phyloP scores from a whole-genome alignment of 2,888 invertebrate species.

The Plagiodera versicolora region DNA sequence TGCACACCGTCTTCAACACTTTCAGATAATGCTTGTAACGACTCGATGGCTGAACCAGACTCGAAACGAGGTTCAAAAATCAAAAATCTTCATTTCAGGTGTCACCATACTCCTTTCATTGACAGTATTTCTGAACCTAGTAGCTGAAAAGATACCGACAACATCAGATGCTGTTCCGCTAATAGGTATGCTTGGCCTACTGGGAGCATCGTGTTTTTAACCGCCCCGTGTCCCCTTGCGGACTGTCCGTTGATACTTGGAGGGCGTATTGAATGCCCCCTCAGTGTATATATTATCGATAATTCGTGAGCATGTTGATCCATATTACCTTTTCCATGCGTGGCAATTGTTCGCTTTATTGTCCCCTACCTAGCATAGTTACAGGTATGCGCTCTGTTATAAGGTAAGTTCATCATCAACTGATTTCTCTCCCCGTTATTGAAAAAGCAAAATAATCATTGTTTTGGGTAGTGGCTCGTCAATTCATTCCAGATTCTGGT shows the following conservation, averaged over 20 bases:
- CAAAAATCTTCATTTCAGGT: constrained; percentile 68
- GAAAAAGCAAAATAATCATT: not conserved
- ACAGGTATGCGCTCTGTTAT: not conserved
- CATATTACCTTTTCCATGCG: constrained; percentile 25
- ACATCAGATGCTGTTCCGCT: constrained; percentile 81
- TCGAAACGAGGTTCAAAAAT: constrained; percentile 46
- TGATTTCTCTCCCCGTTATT: not conserved
- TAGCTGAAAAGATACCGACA: constrained; percentile 94
- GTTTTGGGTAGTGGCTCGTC: no score
- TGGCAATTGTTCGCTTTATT: constrained; percentile 19
- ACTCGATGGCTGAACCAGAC: not conserved
- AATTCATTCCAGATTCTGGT: no score
- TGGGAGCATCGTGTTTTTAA: constrained; percentile 56
- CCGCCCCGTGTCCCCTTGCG: constrained; percentile 53
- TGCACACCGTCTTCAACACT: constrained; percentile 16
- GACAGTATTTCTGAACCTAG: constrained; percentile 97
- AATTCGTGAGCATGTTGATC: constrained; percentile 37
- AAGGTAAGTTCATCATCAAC: not conserved
- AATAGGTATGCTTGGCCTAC: constrained; percentile 66
- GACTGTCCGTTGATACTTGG: constrained; percentile 59
- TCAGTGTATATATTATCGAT: constrained; percentile 23
- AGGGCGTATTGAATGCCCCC: constrained; percentile 44
- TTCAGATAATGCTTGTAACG: constrained; percentile 16
- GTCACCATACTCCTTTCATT: constrained; percentile 95
- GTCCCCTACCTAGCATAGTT: constrained; percentile 24